Evolutionary conservation across 2,888 invertebrate genomes (phyloP), one percentile per base, ranked within the genome.

Genomic region (Rhaphigaster nebulosa): DNA sequence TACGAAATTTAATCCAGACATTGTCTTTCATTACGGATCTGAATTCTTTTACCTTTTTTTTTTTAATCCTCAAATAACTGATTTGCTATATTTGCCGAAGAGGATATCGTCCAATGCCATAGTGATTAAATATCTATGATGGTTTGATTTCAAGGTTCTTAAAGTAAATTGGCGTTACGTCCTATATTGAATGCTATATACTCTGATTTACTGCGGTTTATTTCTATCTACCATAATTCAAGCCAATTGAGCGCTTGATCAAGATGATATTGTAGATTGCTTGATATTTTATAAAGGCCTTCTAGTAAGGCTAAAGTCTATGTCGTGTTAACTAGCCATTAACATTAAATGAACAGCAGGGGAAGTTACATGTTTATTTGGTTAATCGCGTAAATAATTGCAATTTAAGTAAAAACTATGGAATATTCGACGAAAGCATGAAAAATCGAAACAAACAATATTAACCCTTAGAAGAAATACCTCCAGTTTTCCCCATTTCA

Each of bases 131-230:
- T 29, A 38, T 76, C 70, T 76, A 5, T 38, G 38, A 76, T 76
- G 20, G 70, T 38, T 23, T 20, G 70, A 38, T 76, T 38, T 34
- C 70, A 76, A 76, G 70, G 38, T 20, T 76, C 70, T 23, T 76
- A 10, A 76, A 76, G 70, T 38, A 76, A 76, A 76, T 76, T 76
- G 70, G 70, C 70, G 38, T 76, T 38, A 38, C 70, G 70, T 76
- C 70, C 70, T 0, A 65, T 65, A 15, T 18, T 23, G 20, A 76
- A 38, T 38, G 70, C 20, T 8, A 18, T 65, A 18, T 29, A 65
- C 65, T 76, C 70, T 76, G 70, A 76, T 76, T 76, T 76, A 76
- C 70, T 76, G 70, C 34, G 23, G 38, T 76, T 76, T 76, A 76
- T 76, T 76, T 76, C 70, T 76, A 76, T 76, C 70, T 38, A 23